Conservation (phyloP, 2,888 invertebrate species). For the Hedya salicella region DNA sequence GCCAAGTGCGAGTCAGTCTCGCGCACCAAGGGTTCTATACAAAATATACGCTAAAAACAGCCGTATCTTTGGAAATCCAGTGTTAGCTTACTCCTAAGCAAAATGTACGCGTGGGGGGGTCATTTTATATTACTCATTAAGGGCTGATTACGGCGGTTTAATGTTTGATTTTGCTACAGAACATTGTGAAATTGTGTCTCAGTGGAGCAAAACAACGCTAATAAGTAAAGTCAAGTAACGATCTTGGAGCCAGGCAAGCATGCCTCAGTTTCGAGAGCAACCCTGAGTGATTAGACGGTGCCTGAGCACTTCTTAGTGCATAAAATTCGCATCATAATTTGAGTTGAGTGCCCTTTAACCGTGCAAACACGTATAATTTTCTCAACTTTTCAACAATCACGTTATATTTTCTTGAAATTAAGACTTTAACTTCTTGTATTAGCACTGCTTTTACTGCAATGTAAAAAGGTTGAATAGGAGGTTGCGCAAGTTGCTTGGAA, state of each 20-base stretch:
- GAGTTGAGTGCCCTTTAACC: conserved; percentile 15
- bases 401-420: background rate
- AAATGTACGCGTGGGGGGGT: too few species aligned
- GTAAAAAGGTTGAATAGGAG: background rate
- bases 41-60: too few species aligned
- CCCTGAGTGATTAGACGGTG: conserved; percentile 54
- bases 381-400: too few species aligned
- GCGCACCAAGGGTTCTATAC: too few species aligned
- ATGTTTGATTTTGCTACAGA: too few species aligned
- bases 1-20: too few species aligned
- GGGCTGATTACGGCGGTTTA: too few species aligned
- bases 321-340: conserved; percentile 43
- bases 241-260: background rate
- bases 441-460: background rate
- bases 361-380: conserved; percentile 3
- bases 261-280: conserved; percentile 23
- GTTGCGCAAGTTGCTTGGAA: background rate
- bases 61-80: too few species aligned
- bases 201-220: too few species aligned
- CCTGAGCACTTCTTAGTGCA: conserved; percentile 52
- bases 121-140: too few species aligned
- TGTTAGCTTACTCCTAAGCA: too few species aligned
- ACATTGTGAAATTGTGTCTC: too few species aligned
- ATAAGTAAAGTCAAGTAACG: background rate
- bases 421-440: background rate